Percentiles rank a stretch among this genome's conserved stretches.
Conservation (phyloP, 2,113 vertebrate species). For the Cryptomyrus ogoouensis region DNA sequence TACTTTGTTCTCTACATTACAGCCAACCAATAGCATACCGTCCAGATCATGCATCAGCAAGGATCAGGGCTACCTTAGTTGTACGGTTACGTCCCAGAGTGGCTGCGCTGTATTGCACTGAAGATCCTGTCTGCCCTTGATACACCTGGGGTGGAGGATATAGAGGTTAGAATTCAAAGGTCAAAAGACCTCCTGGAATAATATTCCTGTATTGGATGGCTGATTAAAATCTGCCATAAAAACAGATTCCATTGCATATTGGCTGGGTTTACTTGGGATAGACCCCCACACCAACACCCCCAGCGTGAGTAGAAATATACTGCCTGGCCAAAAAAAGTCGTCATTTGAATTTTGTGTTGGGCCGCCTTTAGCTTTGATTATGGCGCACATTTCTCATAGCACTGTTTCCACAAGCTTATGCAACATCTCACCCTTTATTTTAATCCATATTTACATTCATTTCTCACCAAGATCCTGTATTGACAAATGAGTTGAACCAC, state of each 20-base stretch:
- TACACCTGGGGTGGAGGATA: constrained; percentile 59
- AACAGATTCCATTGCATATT: background rate
- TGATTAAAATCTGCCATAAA: background rate
- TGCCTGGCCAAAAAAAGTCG: too few species aligned
- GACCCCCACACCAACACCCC: background rate
- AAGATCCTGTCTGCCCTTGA: constrained; percentile 58
- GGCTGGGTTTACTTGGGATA: background rate
- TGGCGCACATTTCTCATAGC: too few species aligned
- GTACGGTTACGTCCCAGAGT: constrained; percentile 69
- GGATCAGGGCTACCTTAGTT: constrained; percentile 62
- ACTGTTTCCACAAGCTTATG: too few species aligned
- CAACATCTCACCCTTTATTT: too few species aligned
- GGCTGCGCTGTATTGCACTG: constrained; percentile 58
- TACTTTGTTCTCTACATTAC: background rate
- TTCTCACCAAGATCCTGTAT: too few species aligned
- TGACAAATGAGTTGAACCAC: too few species aligned
- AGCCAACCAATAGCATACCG: background rate
- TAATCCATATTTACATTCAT: too few species aligned
- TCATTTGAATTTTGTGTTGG: too few species aligned
- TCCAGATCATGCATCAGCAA: background rate
- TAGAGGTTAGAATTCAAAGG: background rate
- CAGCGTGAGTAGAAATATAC: background rate
- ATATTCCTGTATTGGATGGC: background rate
- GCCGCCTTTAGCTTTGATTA: too few species aligned
- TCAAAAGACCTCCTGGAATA: background rate